phyloP scores from a whole-genome alignment of 2,797 vertebrate species.

The Gymnoscopelus microlampas region DNA sequence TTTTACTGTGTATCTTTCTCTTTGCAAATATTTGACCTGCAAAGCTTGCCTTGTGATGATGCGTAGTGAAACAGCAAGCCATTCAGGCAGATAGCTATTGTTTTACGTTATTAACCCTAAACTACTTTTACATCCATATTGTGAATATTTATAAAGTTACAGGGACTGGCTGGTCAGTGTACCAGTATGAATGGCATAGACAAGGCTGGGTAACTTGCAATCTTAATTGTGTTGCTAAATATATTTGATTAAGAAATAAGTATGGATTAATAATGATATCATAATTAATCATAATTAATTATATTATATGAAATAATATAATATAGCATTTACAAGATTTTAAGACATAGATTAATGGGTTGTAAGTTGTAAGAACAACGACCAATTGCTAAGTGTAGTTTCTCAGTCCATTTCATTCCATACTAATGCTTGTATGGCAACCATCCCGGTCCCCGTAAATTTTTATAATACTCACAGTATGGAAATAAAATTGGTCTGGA shows the following conservation, averaged over 20 bases:
- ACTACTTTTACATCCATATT: constrained; percentile 21
- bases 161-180: neutral
- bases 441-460: constrained; percentile 26
- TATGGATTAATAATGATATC: too few species aligned
- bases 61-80: constrained; percentile 45
- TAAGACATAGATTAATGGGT: constrained; percentile 25
- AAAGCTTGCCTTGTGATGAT: constrained; percentile 3
- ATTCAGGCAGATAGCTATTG: constrained; percentile 31
- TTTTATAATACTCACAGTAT: constrained; percentile 55
- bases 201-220: constrained; percentile 14
- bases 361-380: constrained; percentile 5
- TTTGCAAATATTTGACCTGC: too few species aligned
- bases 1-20: too few species aligned
- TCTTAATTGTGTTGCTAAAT: too few species aligned
- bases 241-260: too few species aligned
- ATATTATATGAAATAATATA: constrained; percentile 16
- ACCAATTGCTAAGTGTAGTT: constrained; percentile 6
- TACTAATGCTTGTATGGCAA: constrained; percentile 42
- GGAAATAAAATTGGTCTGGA: constrained; percentile 37
- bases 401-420: constrained; percentile 32
- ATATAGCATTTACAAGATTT: constrained; percentile 7
- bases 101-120: constrained; percentile 36
- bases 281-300: constrained; percentile 24
- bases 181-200: neutral
- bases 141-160: constrained; percentile 11